Evolutionary conservation across 2,888 invertebrate species (phyloP).

Genomic region (Drosophila atripex): DNA sequence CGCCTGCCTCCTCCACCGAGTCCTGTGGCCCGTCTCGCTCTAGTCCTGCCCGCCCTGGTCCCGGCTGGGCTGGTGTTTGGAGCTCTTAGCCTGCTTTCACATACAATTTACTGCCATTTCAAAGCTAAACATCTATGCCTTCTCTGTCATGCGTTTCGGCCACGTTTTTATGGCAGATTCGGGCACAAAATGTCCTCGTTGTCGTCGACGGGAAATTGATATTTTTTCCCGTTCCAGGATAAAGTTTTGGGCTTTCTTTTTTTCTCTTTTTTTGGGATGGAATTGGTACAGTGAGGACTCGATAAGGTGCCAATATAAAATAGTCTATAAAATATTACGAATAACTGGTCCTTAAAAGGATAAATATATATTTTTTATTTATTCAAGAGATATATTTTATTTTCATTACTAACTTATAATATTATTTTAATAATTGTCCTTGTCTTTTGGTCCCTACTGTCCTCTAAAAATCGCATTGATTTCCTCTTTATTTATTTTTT

Average conservation of each 20-base stretch:
- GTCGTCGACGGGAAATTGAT: conserved; percentile 79
- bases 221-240: conserved; percentile 60
- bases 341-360: no score
- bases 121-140: conserved; percentile 75
- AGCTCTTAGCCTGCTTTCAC: conserved; percentile 78
- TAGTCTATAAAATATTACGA: neutral
- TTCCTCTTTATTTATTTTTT: conserved; percentile 2
- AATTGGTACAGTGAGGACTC: conserved; percentile 15
- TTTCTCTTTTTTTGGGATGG: neutral
- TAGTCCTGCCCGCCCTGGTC: no score
- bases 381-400: no score
- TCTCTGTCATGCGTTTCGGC: neutral
- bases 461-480: neutral
- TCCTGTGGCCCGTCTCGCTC: conserved; percentile 8
- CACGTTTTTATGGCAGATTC: conserved; percentile 54
- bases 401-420: no score
- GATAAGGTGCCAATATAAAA: neutral
- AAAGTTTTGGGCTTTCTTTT: conserved; percentile 45
- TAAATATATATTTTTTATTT: no score
- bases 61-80: conserved; percentile 29
- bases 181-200: conserved; percentile 65
- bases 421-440: no score
- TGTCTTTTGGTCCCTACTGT: no score
- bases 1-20: no score
- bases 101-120: conserved; percentile 77